phyloP scores from a whole-genome alignment of 2,888 invertebrate species.

The Stenolophus ochropezus region DNA sequence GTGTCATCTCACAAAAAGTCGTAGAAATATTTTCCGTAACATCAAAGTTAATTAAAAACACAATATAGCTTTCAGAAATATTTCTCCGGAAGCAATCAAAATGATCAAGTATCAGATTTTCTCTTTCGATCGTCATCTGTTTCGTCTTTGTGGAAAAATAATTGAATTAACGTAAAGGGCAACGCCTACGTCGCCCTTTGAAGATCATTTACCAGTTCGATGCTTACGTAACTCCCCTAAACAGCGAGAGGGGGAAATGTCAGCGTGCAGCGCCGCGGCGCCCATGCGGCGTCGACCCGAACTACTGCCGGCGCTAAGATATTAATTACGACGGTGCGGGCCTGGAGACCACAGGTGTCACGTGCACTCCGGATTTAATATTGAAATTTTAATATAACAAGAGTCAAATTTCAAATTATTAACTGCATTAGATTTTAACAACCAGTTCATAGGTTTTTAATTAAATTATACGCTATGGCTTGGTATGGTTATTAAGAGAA shows the following conservation, averaged over 20 bases:
- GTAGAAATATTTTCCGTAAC: too few species aligned
- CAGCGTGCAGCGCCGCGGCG: slow-evolving; percentile 16
- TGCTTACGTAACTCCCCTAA: slow-evolving; percentile 16
- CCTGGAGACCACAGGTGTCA: slow-evolving; percentile 44
- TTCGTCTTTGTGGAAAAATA: slow-evolving; percentile 39
- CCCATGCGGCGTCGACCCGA: slow-evolving; percentile 10
- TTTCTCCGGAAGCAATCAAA: background rate
- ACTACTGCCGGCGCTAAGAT: slow-evolving; percentile 5
- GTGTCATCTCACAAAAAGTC: too few species aligned
- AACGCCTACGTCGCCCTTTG: slow-evolving; percentile 38
- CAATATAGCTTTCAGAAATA: too few species aligned
- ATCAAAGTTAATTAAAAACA: too few species aligned
- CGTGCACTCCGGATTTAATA: slow-evolving; percentile 25
- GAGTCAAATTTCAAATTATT: slow-evolving; percentile 11
- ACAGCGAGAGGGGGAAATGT: slow-evolving; percentile 18
- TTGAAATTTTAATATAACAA: slow-evolving; percentile 28
- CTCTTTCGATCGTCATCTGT: background rate
- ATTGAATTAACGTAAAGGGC: slow-evolving; percentile 55
- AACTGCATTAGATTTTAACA: slow-evolving; percentile 9
- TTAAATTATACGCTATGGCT: background rate
- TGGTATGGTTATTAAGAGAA: background rate
- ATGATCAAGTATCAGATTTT: background rate
- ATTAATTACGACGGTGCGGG: slow-evolving; percentile 39
- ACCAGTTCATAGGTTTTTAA: slow-evolving; percentile 9
- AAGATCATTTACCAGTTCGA: slow-evolving; percentile 53